phyloP scores from a whole-genome alignment of 2,797 vertebrate genomes.

The Meda fulgida region DNA sequence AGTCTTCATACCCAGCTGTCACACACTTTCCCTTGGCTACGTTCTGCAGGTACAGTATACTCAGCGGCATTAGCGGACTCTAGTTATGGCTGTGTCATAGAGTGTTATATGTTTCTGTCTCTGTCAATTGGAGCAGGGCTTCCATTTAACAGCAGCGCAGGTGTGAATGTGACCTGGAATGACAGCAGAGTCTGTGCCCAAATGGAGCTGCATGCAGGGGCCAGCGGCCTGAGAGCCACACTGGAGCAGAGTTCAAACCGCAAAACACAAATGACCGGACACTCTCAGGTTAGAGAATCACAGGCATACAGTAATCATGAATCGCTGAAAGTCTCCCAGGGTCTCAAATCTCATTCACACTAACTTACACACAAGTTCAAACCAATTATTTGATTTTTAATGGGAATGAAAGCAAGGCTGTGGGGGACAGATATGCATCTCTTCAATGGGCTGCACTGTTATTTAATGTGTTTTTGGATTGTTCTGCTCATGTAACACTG shows the following conservation, averaged over 20 bases:
- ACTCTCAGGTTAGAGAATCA: constrained; percentile 76
- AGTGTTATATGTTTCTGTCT: constrained; percentile 1
- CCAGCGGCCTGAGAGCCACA: constrained; percentile 68
- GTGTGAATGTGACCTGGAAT: constrained; percentile 62
- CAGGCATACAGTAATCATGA: background rate
- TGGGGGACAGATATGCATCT: too few species aligned
- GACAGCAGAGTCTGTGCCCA: constrained; percentile 61
- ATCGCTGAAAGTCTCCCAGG: background rate
- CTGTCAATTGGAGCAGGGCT: constrained; percentile 72
- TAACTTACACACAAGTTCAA: background rate
- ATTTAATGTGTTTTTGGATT: too few species aligned
- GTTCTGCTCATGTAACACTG: too few species aligned
- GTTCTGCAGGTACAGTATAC: constrained; percentile 65
- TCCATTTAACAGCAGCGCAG: constrained; percentile 67
- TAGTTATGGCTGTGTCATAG: background rate
- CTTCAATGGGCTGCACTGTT: too few species aligned
- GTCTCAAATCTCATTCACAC: background rate
- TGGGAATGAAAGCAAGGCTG: too few species aligned
- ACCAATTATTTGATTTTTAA: background rate
- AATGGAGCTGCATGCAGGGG: constrained; percentile 68
- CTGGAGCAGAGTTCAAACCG: constrained; percentile 70
- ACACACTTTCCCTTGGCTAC: constrained; percentile 73
- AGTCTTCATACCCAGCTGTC: constrained; percentile 70
- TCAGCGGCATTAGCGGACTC: background rate
- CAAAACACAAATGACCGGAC: constrained; percentile 66